phyloP scores from a whole-genome alignment of 2,888 invertebrate species.

The Synergus japonicus region DNA sequence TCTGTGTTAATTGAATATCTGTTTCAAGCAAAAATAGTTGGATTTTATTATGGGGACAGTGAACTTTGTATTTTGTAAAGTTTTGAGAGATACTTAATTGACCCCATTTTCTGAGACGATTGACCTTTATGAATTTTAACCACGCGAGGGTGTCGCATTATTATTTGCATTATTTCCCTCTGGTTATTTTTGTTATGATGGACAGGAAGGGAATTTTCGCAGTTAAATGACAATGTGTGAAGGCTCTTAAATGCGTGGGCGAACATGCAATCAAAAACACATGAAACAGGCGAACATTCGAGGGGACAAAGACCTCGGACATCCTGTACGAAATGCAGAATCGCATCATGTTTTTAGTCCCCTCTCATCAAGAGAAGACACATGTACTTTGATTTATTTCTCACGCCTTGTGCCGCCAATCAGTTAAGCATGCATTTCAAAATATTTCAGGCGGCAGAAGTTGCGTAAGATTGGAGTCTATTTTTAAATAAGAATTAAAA shows the following conservation, averaged over 20 bases:
- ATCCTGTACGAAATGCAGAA: constrained; percentile 27
- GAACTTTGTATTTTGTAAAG: too few relatives aligned
- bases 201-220: constrained; percentile 30
- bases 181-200: constrained; percentile 15
- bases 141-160: not conserved
- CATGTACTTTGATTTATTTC: constrained; percentile 38
- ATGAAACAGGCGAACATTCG: constrained; percentile 19
- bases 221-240: constrained; percentile 36
- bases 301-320: constrained; percentile 38
- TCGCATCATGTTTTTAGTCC: constrained; percentile 13
- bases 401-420: constrained; percentile 33
- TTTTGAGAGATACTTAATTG: not conserved
- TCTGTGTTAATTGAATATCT: too few relatives aligned
- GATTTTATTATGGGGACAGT: too few relatives aligned
- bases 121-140: not conserved
- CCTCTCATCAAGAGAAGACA: constrained; percentile 21
- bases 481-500: not conserved
- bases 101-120: not conserved
- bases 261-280: constrained; percentile 29
- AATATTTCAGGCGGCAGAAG: constrained; percentile 9
- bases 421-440: constrained; percentile 13
- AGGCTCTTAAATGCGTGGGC: constrained; percentile 28
- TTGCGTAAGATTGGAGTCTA: constrained; percentile 8
- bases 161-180: not conserved
- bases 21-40: too few relatives aligned